phyloP scores from a whole-genome alignment of 1,140 invertebrate species.

The Penaeus vannamei region DNA sequence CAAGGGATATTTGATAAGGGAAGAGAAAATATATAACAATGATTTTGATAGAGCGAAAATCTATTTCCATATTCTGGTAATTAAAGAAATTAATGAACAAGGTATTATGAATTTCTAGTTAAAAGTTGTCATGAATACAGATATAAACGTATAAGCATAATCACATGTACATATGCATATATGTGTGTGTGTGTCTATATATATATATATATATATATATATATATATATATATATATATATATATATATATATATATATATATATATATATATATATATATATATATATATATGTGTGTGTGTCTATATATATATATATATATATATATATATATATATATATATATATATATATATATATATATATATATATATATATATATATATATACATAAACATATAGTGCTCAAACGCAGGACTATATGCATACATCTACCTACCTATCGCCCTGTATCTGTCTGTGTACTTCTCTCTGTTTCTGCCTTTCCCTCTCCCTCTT shows the following conservation, averaged over 20 bases:
- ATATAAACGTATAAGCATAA: background rate
- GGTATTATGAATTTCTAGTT: background rate
- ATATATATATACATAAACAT: slow-evolving; percentile 19
- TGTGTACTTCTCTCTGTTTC: background rate
- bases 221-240: slow-evolving; percentile 20
- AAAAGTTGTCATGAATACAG: background rate
- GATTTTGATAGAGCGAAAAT: too few relatives aligned
- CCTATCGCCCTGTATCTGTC: background rate
- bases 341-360: slow-evolving; percentile 5
- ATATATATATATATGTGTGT: slow-evolving; percentile 10
- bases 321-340: slow-evolving; percentile 5
- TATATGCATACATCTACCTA: background rate
- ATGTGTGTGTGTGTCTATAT: background rate
- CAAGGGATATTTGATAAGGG: too few relatives aligned
- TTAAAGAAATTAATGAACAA: background rate
- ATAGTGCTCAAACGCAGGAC: background rate
- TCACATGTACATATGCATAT: background rate
- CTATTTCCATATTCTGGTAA: background rate
- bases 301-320: slow-evolving; percentile 1
- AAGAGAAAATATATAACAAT: too few relatives aligned
- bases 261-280: background rate
- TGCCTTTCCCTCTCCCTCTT: background rate
- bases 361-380: slow-evolving; percentile 24
- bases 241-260: slow-evolving; percentile 33
- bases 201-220: background rate